phyloP scores from a whole-genome alignment of 2,888 invertebrate genomes.

The Epistrophe grossulariae region DNA sequence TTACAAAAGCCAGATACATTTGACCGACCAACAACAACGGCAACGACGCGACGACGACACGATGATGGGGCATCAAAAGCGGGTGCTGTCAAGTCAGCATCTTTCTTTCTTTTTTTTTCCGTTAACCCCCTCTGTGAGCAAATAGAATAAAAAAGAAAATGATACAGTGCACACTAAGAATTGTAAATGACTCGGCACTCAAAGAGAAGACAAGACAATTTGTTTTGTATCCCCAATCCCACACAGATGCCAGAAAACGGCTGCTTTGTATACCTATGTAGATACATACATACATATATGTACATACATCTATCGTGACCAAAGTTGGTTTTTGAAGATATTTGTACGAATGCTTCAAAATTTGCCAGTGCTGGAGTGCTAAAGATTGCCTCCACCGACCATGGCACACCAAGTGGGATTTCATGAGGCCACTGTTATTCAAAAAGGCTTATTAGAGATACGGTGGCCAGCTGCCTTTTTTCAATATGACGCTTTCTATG shows the following conservation, averaged over 20 bases:
- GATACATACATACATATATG: too few relatives aligned
- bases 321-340: conserved; percentile 42
- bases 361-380: conserved; percentile 45
- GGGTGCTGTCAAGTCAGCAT: conserved; percentile 65
- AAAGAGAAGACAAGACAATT: conserved; percentile 52
- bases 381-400: conserved; percentile 32
- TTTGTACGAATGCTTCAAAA: conserved; percentile 37
- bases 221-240: conserved; percentile 40
- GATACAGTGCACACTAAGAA: conserved; percentile 58
- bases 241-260: conserved; percentile 28
- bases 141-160: conserved; percentile 49
- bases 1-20: conserved; percentile 44
- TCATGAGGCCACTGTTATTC: conserved; percentile 19
- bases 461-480: not conserved
- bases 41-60: conserved; percentile 19
- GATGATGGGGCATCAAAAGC: conserved; percentile 53
- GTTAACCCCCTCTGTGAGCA: conserved; percentile 45
- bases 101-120: conserved; percentile 1
- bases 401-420: conserved; percentile 34
- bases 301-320: conserved; percentile 52
- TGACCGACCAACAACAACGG: not conserved
- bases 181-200: conserved; percentile 50
- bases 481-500: not conserved
- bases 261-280: not conserved
- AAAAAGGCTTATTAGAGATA: conserved; percentile 15